These are phyloP conservation scores for Crocidura indochinensis DNA, from an alignment of 2,797 vertebrate species.

Conservation along the genomic window DNA sequence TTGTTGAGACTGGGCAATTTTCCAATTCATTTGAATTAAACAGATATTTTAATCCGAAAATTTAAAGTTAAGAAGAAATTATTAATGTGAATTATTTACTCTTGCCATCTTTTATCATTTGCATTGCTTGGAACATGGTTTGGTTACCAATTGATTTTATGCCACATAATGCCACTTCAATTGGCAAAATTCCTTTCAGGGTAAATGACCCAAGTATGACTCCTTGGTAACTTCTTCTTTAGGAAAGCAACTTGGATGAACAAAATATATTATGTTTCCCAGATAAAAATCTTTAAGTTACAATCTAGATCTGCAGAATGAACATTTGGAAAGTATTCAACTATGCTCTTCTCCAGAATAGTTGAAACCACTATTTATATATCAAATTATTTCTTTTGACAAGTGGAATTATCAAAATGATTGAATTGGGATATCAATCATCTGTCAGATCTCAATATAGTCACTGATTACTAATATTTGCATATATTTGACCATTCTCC, in stretches of 20 bases:
- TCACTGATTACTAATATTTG: constrained; percentile 41
- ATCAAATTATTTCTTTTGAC: constrained; percentile 42
- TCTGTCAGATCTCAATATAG: background rate
- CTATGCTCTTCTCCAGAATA: constrained; percentile 13
- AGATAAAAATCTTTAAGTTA: constrained; percentile 53
- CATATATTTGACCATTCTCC: background rate
- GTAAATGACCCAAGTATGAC: constrained; percentile 16
- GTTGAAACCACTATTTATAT: background rate
- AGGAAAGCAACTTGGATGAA: constrained; percentile 58
- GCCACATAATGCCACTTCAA: constrained; percentile 11
- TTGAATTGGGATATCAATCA: background rate
- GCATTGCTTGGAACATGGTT: constrained; percentile 17
- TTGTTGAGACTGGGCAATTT: constrained; percentile 55
- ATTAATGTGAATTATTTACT: constrained; percentile 63
- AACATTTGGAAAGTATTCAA: background rate
- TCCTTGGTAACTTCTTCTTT: background rate
- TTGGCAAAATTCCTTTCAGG: constrained; percentile 34
- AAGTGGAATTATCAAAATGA: background rate
- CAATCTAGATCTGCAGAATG: background rate
- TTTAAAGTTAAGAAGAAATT: constrained; percentile 58
- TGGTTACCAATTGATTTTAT: constrained; percentile 40
- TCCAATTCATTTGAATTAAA: constrained; percentile 66
- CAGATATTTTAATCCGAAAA: constrained; percentile 35
- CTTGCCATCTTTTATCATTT: constrained; percentile 55
- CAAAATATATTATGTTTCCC: constrained; percentile 20